Evolutionary conservation across 2,113 vertebrate genomes (phyloP).

Genomic region (Tursiops truncatus): DNA sequence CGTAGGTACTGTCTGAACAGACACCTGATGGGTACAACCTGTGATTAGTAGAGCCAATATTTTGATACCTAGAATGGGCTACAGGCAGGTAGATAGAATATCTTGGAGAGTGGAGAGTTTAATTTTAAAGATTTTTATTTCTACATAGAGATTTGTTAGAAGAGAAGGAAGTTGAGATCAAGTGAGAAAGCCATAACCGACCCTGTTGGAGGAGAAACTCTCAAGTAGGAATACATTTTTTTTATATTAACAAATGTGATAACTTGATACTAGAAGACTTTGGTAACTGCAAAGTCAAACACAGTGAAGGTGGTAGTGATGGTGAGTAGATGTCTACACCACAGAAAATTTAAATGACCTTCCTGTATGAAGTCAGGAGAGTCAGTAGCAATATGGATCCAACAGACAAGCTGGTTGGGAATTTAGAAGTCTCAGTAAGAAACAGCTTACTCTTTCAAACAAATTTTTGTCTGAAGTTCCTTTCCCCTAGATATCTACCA

Average conservation of each 20-base stretch:
- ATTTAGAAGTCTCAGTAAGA: background rate
- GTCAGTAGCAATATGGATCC: background rate
- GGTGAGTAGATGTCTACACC: background rate
- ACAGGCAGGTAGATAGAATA: background rate
- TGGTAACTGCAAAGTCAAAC: background rate
- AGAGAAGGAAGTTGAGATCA: background rate
- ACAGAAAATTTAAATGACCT: background rate
- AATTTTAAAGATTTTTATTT: background rate
- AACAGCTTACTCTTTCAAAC: background rate
- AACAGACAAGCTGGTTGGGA: background rate
- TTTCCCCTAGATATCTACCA: background rate
- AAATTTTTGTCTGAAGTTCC: background rate
- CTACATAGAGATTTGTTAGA: background rate
- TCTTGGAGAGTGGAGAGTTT: background rate
- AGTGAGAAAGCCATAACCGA: background rate
- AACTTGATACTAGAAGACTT: background rate
- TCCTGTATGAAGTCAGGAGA: background rate
- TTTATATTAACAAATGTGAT: background rate
- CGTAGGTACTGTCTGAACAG: background rate
- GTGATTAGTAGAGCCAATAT: background rate
- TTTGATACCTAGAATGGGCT: background rate
- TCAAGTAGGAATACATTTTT: background rate
- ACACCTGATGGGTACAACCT: background rate
- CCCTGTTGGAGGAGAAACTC: background rate
- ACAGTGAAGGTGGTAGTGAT: background rate